Conservation (phyloP, 2,113 vertebrate genomes). For the Gopherus evgoodei region DNA sequence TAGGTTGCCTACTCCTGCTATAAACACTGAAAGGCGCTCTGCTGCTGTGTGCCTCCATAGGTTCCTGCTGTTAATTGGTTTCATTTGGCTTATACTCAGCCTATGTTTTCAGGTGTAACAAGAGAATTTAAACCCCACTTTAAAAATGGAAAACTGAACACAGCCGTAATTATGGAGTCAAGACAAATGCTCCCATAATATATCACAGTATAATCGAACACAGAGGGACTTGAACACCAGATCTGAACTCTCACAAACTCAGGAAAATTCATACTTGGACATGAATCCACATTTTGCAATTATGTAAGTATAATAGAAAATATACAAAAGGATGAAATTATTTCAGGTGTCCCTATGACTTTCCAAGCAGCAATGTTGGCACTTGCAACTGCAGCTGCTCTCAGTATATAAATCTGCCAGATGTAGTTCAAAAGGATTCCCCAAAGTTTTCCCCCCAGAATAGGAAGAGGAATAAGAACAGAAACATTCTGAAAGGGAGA, state of each 20-base stretch:
- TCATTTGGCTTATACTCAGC: neutral
- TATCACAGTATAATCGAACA: rapidly evolving
- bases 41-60: neutral
- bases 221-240: neutral
- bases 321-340: conserved; percentile 11
- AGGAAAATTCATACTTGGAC: neutral
- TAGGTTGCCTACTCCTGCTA: neutral
- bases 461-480: conserved; percentile 48
- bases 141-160: neutral
- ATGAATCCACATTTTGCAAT: neutral
- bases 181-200: neutral
- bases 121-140: neutral
- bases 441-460: conserved; percentile 40
- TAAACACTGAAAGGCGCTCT: neutral
- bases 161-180: neutral
- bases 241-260: rapidly evolving
- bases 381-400: neutral
- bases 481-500: conserved; percentile 52
- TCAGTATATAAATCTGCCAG: conserved; percentile 24
- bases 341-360: conserved; percentile 52
- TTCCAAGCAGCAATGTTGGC: conserved; percentile 44
- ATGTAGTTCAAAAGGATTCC: conserved; percentile 58
- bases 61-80: neutral
- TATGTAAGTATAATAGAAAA: neutral
- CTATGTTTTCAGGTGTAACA: neutral